Evolutionary conservation across 2,888 invertebrate genomes (phyloP).

Genomic region (Drosophila fungiperda): DNA sequence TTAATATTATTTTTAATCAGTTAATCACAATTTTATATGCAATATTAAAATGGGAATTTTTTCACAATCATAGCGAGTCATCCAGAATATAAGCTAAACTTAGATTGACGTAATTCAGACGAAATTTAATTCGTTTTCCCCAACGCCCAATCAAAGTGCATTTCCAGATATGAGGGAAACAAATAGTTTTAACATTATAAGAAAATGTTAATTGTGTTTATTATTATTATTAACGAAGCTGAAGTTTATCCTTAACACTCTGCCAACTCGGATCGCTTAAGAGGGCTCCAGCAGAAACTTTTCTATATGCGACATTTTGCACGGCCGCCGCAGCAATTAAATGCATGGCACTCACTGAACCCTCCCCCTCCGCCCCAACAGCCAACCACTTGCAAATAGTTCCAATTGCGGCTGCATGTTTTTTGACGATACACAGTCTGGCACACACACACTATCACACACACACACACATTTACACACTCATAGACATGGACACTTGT

Average conservation of each 20-base stretch:
- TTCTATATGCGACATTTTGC: constrained; percentile 50
- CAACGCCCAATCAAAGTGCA: neutral
- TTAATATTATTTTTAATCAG: neutral
- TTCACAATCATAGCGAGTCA: neutral
- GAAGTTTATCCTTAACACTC: neutral
- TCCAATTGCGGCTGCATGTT: constrained; percentile 76
- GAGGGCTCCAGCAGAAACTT: constrained; percentile 28
- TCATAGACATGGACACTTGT: constrained; percentile 61
- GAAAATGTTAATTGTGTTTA: neutral
- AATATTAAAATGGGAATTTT: neutral
- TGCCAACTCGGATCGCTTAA: neutral
- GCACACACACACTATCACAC: constrained; percentile 24
- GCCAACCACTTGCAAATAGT: constrained; percentile 61
- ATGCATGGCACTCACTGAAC: constrained; percentile 57
- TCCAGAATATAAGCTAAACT: neutral
- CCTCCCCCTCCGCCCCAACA: neutral
- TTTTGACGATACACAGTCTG: constrained; percentile 65
- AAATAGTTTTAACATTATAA: neutral
- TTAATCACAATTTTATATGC: neutral
- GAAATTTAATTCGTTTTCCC: neutral
- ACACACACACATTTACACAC: constrained; percentile 7
- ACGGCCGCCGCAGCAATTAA: constrained; percentile 65
- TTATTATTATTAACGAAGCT: neutral
- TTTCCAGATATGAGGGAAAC: neutral
- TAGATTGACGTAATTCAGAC: neutral